These are phyloP conservation scores for Corvus hawaiiensis DNA, from an alignment of 2,113 vertebrate species.

Conservation along the genomic window DNA sequence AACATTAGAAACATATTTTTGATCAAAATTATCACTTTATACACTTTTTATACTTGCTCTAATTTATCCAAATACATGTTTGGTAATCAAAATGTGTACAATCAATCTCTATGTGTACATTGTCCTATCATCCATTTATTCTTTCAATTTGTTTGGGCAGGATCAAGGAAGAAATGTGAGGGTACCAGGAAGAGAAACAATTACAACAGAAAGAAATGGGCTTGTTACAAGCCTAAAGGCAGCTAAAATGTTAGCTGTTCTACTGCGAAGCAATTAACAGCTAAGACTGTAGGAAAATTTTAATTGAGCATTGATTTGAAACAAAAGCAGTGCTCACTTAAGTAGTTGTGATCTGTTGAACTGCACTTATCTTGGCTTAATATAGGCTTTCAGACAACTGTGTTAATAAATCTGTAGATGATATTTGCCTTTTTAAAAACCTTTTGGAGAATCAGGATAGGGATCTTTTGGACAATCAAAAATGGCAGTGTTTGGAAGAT, in stretches of 20 bases:
- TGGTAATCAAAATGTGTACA: neutral
- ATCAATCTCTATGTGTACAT: neutral
- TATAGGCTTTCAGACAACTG: neutral
- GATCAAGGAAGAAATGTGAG: neutral
- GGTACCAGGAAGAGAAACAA: neutral
- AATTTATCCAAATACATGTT: neutral
- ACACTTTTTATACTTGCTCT: neutral
- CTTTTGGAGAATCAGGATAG: neutral
- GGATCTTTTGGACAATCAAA: neutral
- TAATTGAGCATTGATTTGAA: conserved; percentile 71
- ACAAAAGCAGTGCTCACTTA: conserved; percentile 28
- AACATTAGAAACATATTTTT: rapidly evolving
- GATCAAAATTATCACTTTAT: neutral
- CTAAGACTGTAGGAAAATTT: conserved; percentile 56
- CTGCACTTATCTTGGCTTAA: neutral
- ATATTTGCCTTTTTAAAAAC: neutral
- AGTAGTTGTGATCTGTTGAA: conserved; percentile 37
- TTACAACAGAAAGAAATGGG: neutral
- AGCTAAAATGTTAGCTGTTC: conserved; percentile 53
- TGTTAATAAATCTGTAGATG: neutral
- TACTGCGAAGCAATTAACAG: conserved; percentile 54
- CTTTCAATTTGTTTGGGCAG: neutral
- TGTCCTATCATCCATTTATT: neutral
- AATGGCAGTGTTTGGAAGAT: neutral
- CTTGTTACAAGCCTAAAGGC: conserved; percentile 29